These are phyloP conservation scores for Lytechinus variegatus DNA, from an alignment of 35 echinoderm and acorn worm genomes.

Conservation along the genomic window DNA sequence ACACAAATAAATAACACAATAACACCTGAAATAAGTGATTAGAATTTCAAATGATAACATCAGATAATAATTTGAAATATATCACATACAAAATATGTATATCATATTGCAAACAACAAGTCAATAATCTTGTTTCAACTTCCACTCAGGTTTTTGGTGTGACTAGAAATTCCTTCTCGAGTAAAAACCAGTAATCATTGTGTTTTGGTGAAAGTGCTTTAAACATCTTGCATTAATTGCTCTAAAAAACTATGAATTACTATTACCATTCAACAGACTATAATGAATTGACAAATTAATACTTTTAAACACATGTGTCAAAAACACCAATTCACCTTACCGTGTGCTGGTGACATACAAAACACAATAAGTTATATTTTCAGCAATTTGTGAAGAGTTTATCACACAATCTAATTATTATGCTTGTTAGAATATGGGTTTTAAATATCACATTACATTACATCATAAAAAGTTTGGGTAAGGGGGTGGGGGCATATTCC, in stretches of 20 bases:
- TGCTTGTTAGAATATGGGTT: not conserved
- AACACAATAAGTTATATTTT: not conserved
- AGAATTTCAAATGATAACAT: not conserved
- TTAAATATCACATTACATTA: not conserved
- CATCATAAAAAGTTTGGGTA: not conserved
- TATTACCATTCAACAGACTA: too few species aligned
- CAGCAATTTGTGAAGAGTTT: not conserved
- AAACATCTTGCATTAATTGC: too few species aligned
- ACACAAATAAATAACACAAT: not conserved
- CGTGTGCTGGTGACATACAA: not conserved
- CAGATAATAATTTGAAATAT: not conserved
- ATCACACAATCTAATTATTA: not conserved
- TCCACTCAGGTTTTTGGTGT: too few species aligned
- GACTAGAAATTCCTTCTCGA: too few species aligned
- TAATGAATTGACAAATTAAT: not conserved
- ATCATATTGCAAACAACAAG: not conserved
- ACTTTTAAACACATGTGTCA: not conserved
- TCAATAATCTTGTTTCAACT: too few species aligned
- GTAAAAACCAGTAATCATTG: too few species aligned
- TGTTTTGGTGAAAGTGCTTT: too few species aligned
- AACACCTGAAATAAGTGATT: not conserved
- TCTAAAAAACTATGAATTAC: too few species aligned
- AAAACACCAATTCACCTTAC: not conserved
- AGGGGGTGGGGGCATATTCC: too few species aligned
- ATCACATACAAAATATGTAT: not conserved